Base-by-base conservation (phyloP, 2,113 vertebrate genomes). In the Emydocephalus ijimae region DNA sequence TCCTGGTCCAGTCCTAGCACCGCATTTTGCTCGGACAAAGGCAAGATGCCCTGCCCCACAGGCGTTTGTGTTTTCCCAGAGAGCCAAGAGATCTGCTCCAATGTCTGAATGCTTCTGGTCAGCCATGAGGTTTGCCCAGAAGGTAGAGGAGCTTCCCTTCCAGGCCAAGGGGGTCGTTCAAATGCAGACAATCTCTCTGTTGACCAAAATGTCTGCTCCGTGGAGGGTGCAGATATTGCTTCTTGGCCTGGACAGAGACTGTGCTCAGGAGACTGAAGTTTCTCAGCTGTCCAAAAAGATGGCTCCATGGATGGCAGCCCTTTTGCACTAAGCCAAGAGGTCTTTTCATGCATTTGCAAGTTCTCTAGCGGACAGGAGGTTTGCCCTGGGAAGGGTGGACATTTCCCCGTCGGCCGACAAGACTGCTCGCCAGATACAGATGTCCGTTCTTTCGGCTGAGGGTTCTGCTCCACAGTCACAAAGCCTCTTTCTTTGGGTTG, bases 401-500 rank as follows among this genome's bases (percentile, higher is more conserved):
- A 95, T 89, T 95, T 97, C 94, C 96, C 97, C 81, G 95, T 91
- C 93, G 96, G 93, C 95, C 97, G 97, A 55, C 97, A 93, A 93
- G 96, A 95, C 64, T 96, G 96, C 81, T 98, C 98, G 0, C 96
- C 96, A 91, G 97, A 94, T 95, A 97, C 96, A 96, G 96, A 15
- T 93, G 97, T 97, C 95, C 95, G 95, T 43, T 98, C 98, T 94
- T 98, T 98, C 95, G 98, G 98, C 94, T 97, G 97, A 94, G 97
- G 95, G 90, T 92, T 97, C 69, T 96, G 93, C 94, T 98, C 97
- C 90, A 94, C 1, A 0, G 94, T 94, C 0, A 96, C 91, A 88
- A 96, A 93, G 94, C 96, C 96, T 93, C 97, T 97, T 94, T 97
- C 97, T 96, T 97, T 98, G 0, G 94, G 97, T 94, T 98, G 97